Evolutionary conservation across 2,113 vertebrate genomes (phyloP).

Genomic region (Echinops telfairi): DNA sequence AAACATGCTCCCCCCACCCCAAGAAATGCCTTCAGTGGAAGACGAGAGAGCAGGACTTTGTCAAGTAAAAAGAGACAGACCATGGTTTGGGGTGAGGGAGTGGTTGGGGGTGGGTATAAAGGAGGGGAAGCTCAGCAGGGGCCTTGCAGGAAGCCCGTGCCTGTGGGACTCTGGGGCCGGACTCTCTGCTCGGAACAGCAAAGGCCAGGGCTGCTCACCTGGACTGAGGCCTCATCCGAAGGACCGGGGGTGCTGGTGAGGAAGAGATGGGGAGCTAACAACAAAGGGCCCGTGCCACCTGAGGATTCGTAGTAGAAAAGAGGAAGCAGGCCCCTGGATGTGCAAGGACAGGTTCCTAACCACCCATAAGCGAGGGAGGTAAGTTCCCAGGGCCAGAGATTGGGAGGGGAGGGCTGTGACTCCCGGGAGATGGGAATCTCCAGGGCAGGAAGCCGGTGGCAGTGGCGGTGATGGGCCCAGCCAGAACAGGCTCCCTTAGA

Average conservation of each 20-base stretch:
- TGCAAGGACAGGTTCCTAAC: constrained; percentile 56
- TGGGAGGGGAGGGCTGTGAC: not conserved
- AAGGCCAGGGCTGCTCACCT: too few species aligned
- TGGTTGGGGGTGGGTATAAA: not conserved
- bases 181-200: too few species aligned
- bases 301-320: constrained; percentile 9
- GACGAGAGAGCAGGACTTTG: not conserved
- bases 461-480: not conserved
- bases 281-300: not conserved
- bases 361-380: not conserved
- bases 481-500: not conserved
- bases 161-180: too few species aligned
- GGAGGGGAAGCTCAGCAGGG: too few species aligned
- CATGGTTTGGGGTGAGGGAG: too few species aligned
- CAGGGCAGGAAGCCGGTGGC: not conserved
- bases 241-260: rapidly evolving
- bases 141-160: too few species aligned
- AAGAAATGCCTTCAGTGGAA: constrained; percentile 2
- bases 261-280: not conserved
- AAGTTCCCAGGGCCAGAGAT: constrained; percentile 5
- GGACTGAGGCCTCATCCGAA: not conserved
- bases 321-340: not conserved
- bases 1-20: not conserved
- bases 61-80: not conserved
- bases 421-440: not conserved